Conservation (phyloP, 2,888 invertebrate species). For the Rhagonycha lutea region DNA sequence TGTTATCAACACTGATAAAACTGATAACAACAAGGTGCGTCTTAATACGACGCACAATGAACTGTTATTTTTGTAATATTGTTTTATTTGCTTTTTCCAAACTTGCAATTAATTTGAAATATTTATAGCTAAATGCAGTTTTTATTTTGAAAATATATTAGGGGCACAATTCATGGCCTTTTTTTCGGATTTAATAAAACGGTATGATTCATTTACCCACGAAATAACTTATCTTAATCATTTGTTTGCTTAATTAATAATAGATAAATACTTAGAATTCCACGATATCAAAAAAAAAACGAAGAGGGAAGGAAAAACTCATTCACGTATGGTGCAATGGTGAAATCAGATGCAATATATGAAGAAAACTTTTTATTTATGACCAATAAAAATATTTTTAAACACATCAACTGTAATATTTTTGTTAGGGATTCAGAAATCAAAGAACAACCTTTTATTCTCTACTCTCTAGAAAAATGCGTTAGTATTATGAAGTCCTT, state of each 20-base stretch:
- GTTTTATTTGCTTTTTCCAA: neutral
- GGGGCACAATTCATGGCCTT: neutral
- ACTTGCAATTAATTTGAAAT: neutral
- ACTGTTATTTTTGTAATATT: neutral
- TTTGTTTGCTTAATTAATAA: neutral
- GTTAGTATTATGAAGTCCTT: no score
- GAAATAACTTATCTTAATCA: neutral
- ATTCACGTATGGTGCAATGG: neutral
- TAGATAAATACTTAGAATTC: neutral
- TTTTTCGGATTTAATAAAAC: neutral
- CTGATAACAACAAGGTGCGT: conserved; percentile 24
- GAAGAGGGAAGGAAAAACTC: neutral
- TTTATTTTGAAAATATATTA: neutral
- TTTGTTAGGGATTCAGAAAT: no score
- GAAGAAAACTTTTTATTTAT: no score
- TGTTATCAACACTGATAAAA: conserved; percentile 25
- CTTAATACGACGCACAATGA: conserved; percentile 17
- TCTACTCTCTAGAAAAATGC: no score
- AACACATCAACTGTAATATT: no score
- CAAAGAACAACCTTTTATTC: no score
- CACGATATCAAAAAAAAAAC: neutral
- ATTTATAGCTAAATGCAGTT: neutral
- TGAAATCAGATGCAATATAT: neutral
- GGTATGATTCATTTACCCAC: neutral
- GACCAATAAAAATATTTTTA: no score